Evolutionary conservation across 2,113 vertebrate genomes (phyloP).

Genomic region (Proteles cristata): DNA sequence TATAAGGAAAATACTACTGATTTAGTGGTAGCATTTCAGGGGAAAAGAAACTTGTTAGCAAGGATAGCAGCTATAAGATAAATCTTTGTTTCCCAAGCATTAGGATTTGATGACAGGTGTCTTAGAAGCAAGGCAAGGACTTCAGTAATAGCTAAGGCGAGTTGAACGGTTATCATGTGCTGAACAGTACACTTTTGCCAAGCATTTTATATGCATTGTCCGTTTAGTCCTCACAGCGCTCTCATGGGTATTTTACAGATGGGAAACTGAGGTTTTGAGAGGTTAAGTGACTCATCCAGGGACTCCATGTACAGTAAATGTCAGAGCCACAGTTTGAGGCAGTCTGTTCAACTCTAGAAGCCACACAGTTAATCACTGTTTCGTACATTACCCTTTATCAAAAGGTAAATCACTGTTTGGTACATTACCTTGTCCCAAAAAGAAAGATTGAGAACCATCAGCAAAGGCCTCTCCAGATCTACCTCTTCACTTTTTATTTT

Average conservation of each 20-base stretch:
- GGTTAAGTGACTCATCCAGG: background rate
- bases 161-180: background rate
- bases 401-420: background rate
- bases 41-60: background rate
- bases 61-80: background rate
- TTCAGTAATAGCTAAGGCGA: background rate
- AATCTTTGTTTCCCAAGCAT: conserved; percentile 52
- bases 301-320: background rate
- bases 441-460: background rate
- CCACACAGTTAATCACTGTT: background rate
- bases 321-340: conserved; percentile 2
- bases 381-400: background rate
- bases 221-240: background rate
- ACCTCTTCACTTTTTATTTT: background rate
- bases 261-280: conserved; percentile 14
- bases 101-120: background rate
- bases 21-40: background rate
- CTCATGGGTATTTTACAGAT: background rate
- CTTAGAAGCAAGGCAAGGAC: background rate
- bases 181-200: background rate
- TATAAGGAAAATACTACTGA: background rate
- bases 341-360: background rate
- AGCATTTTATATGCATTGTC: background rate
- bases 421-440: conserved; percentile 7
- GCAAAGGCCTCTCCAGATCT: background rate